Base-by-base conservation (phyloP, 2,888 invertebrate genomes). In the Volucella bombylans region DNA sequence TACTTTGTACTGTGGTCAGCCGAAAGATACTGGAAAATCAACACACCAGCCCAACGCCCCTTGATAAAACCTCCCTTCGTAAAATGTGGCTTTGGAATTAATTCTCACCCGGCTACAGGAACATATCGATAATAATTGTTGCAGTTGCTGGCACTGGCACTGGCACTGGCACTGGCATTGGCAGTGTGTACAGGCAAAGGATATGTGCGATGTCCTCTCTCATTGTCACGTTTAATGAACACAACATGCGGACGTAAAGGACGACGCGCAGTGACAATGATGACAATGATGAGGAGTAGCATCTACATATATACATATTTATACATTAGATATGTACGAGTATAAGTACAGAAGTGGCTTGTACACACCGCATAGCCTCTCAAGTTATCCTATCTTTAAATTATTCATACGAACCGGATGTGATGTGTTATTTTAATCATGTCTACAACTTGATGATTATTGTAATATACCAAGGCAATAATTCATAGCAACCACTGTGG, bases 351-450 rank as follows among this genome's bases (percentile, higher is more conserved):
- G 31, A 31, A 31, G 31, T 31, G 6, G 0, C 31, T 2, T 31
- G 31, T 31, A 54, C 41, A 31, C 49, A 72, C 23, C 38, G 41
- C n/a, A 8, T 10, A 15, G 31, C 12, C 59, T 67, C 38, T 55
- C 67, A 61, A 71, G 81, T 74, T 65, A 50, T 49, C 52, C 59
- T 67, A 67, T 67, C 49, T 67, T 85, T 81, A 81, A 31, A 85
- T 85, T 85, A 85, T 85, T 85, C 85, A 85, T 81, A 77, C 39
- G 57, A 61, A 68, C 68, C 81, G 85, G 85, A 85, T 85, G 81
- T 81, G 81, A 81, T 81, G 81, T 85, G 85, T 85, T 85, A 68
- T 85, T 85, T 81, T 85, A 85, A 85, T 85, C 81, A 85, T 31
- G 81, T 52, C 68, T 55, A 81, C 81, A 81, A 85, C 76, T 81